Evolutionary conservation across 2,797 vertebrate genomes (phyloP), one percentile per base, ranked within the genome.

Genomic region (Cuculus canorus): DNA sequence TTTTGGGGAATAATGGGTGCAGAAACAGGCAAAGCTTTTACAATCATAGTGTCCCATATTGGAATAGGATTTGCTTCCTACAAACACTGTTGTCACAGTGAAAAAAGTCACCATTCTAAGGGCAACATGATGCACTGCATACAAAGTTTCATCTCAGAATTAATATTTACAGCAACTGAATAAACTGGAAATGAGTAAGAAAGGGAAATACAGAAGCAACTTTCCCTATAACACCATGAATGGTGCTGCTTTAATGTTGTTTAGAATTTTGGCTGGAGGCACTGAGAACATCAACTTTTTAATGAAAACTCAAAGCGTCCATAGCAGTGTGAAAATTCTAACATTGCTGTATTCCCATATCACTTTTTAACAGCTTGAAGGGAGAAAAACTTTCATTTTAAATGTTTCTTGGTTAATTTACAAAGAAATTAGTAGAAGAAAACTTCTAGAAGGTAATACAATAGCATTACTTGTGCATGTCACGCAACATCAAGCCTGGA

Each of bases 341-440:
- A 87, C 83, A 72, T 37, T 76, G 39, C 68, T 92, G 45, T 71
- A 80, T 92, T 96, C 82, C 64, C 73, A n/a, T 92, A 93, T 75
- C 79, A 88, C 71, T 92, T 96, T 97, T 96, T 92, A 95, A 96
- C 88, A 97, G 86, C 73, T 85, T 94, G 88, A 95, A 95, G 78
- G 84, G 52, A 81, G 33, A 57, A 81, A 82, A 96, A 79, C 60
- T 94, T 96, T 95, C 68, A 92, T 94, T 96, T 91, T 86, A 97
- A 97, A 97, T 93, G 48, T 96, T 93, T 96, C 94, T 96, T 93
- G 83, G 89, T 95, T 97, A 97, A 97, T 98, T 97, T 96, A 93
- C 77, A 95, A 97, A 97, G 92, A 95, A 97, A 97, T 97, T 97
- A 96, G 80, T 43, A 70, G 66, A 83, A 92, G 69, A 87, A 93